Evolutionary conservation across 64 coral and sea anemone species (phyloP).

Genomic region (Montipora cactus): DNA sequence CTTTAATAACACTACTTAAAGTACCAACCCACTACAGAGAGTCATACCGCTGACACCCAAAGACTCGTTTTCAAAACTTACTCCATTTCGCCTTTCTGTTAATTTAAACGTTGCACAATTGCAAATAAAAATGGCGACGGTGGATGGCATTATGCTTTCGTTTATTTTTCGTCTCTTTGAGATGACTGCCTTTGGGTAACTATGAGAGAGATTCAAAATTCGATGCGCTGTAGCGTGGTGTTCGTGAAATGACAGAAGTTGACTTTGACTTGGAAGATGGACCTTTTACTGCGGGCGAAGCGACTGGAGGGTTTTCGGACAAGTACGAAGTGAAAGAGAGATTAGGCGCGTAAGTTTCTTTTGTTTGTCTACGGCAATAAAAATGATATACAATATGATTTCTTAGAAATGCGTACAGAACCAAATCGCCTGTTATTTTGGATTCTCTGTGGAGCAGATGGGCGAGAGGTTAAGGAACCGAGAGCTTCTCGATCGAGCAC

Average conservation of each 20-base stretch:
- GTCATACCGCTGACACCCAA: neutral
- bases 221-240: neutral
- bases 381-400: neutral
- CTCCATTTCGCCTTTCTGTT: neutral
- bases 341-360: slow-evolving; percentile 64
- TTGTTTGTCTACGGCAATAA: neutral
- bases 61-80: neutral
- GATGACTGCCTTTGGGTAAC: slow-evolving; percentile 10
- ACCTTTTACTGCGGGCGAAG: slow-evolving; percentile 56
- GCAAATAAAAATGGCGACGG: neutral
- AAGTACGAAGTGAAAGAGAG: slow-evolving; percentile 73
- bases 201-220: slow-evolving; percentile 16
- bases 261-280: slow-evolving; percentile 75
- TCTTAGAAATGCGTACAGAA: neutral
- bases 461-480: too few relatives aligned
- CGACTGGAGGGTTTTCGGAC: slow-evolving; percentile 71
- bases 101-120: too few relatives aligned
- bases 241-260: slow-evolving; percentile 73
- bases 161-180: slow-evolving; percentile 32
- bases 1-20: too few relatives aligned
- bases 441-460: neutral
- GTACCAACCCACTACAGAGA: neutral
- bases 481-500: neutral
- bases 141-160: neutral
- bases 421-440: neutral